phyloP scores from a whole-genome alignment of 2,888 invertebrate species.

The Cheilosia vernalis region DNA sequence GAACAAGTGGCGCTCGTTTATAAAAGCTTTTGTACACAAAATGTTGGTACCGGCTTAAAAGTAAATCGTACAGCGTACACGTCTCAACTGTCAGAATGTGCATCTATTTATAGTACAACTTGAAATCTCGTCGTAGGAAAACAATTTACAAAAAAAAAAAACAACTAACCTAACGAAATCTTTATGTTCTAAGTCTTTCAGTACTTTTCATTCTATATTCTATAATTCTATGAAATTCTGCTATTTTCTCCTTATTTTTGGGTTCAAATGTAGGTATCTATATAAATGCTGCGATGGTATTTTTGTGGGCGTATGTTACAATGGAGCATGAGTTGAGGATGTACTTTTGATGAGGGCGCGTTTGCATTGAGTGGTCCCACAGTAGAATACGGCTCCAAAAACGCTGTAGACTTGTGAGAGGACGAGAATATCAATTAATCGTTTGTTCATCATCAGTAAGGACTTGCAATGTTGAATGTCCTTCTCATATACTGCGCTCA shows the following conservation, averaged over 20 bases:
- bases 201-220: slow-evolving; percentile 57
- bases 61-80: too few relatives aligned
- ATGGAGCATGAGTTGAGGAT: slow-evolving; percentile 9
- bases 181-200: slow-evolving; percentile 64
- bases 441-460: neutral
- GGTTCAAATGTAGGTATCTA: slow-evolving; percentile 18
- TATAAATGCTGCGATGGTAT: slow-evolving; percentile 51
- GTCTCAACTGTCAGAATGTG: neutral
- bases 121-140: slow-evolving; percentile 1
- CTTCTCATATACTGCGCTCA: neutral
- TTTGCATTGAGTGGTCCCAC: slow-evolving; percentile 27
- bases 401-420: neutral
- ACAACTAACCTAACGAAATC: slow-evolving; percentile 62
- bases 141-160: slow-evolving; percentile 27
- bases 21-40: too few relatives aligned
- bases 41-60: too few relatives aligned
- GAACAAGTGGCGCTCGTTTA: too few relatives aligned
- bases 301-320: slow-evolving; percentile 13
- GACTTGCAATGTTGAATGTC: slow-evolving; percentile 7
- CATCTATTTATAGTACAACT: slow-evolving; percentile 3
- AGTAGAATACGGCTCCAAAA: neutral
- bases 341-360: slow-evolving; percentile 35
- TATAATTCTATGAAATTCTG: slow-evolving; percentile 58
- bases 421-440: neutral
- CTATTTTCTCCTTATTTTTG: slow-evolving; percentile 47